A percentile compares a stretch with the other conserved stretches of the same genome.
phyloP scores from a whole-genome alignment of 2,888 invertebrate genomes.

The Diabrotica balteata region DNA sequence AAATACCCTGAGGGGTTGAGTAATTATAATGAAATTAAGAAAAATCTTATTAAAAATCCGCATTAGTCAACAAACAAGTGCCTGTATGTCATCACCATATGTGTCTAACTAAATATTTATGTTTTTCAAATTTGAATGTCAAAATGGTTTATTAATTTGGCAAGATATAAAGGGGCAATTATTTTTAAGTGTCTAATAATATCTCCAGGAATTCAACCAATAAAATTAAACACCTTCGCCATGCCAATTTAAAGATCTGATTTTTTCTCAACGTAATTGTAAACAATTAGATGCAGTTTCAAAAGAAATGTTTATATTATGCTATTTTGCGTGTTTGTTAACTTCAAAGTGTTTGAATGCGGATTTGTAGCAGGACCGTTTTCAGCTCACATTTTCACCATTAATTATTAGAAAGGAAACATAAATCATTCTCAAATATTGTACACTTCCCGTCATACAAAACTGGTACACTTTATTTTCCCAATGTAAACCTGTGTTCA shows the following conservation, averaged over 20 bases:
- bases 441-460: too few relatives aligned
- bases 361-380: too few relatives aligned
- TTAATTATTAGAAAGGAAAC: too few relatives aligned
- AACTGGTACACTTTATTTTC: too few relatives aligned
- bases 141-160: conserved; percentile 28
- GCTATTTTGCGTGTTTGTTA: too few relatives aligned
- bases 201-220: conserved; percentile 12
- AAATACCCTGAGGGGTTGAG: too few relatives aligned
- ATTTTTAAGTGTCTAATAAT: conserved; percentile 24
- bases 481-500: too few relatives aligned
- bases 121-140: conserved; percentile 17
- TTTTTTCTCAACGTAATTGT: conserved; percentile 1
- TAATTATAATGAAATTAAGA: not conserved
- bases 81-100: not conserved
- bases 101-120: conserved; percentile 11
- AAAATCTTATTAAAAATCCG: not conserved
- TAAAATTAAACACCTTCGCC: conserved; percentile 12
- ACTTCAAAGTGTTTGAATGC: too few relatives aligned
- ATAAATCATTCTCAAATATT: too few relatives aligned
- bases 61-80: not conserved
- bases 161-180: conserved; percentile 25
- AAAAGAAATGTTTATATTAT: too few relatives aligned
- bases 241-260: conserved; percentile 20
- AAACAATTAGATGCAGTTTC: not conserved
- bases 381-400: too few relatives aligned